Base-by-base conservation (phyloP, 2,888 invertebrate species). In the Caenorhabditis parvicauda region DNA sequence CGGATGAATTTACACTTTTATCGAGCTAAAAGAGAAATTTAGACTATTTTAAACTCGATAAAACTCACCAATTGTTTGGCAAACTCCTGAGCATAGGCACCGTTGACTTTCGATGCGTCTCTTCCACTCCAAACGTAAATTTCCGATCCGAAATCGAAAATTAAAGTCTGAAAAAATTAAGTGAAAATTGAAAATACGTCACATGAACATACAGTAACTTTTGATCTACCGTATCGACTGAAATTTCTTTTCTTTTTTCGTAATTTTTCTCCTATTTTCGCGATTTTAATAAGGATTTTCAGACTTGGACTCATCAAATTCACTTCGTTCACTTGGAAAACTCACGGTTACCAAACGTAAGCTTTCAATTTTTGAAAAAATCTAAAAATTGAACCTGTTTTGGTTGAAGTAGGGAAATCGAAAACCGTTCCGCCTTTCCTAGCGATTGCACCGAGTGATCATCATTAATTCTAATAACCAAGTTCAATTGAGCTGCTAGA, bases 61-160 rank as follows among this genome's bases (percentile, higher is more conserved):
- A 3, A 21, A 42, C 58, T 42, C n/a, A 72, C 70, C 60, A 75
- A 53, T 48, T 75, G 66, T 29, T 67, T 59, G 4, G 72, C 72
- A 50, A 72, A 75, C 22, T 70, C 70, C 37, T 58, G 25, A 0
- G 74, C 76, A 45, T 62, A 64, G 22, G 59, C 64, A 7, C 61
- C 54, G 27, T 62, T 59, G 14, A 64, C 52, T 38, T 72, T 71
- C 27, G 62, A 61, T 9, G 73, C 69, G 17, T 64, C 42, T 21
- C 70, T 48, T 3, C 77, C 77, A 21, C 67, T 57, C 77, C 77
- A 77, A 24, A 72, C 62, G 55, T 75, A 77, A 17, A 77, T 60
- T 55, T 77, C 77, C n/a, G 73, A 64, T 28, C 75, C 72, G 49
- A 77, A 77, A 54, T 77, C 73, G 39, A 74, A 65, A 35, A 77